Evolutionary conservation across 2,797 vertebrate genomes (phyloP).

Genomic region (Avahi laniger): DNA sequence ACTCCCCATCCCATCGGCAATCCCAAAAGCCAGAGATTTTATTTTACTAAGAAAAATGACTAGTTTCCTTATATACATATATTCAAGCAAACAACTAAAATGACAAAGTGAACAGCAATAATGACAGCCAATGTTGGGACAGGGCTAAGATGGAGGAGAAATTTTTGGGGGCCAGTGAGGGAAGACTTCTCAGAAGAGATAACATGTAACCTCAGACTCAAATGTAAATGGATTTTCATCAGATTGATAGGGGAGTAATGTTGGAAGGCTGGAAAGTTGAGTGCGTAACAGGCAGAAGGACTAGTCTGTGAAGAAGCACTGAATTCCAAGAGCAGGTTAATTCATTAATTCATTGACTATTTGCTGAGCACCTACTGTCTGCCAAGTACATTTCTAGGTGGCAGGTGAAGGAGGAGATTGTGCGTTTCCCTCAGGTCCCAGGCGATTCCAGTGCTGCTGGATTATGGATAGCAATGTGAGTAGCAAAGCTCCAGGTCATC

Average conservation of each 20-base stretch:
- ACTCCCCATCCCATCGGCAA: neutral
- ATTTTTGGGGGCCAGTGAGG: no score
- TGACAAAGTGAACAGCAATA: neutral
- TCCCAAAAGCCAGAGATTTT: neutral
- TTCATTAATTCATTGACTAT: neutral
- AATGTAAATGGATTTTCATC: neutral
- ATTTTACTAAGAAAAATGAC: slow-evolving; percentile 28
- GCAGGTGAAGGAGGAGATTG: neutral
- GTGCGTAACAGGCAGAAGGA: neutral
- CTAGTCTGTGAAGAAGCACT: neutral
- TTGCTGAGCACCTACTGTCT: neutral
- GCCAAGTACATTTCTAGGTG: neutral
- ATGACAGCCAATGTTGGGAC: neutral
- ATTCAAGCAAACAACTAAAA: neutral
- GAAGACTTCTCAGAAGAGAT: neutral
- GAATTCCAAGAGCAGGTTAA: neutral
- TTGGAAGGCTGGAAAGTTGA: neutral
- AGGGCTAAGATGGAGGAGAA: neutral
- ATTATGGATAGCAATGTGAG: neutral
- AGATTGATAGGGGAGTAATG: neutral
- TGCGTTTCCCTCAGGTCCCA: neutral
- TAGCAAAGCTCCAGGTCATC: neutral
- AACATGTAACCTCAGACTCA: neutral
- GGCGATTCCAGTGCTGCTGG: neutral
- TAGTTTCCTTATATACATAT: neutral